Base-by-base conservation (phyloP, 2,797 vertebrate genomes). In the Tiaroga cobitis region DNA sequence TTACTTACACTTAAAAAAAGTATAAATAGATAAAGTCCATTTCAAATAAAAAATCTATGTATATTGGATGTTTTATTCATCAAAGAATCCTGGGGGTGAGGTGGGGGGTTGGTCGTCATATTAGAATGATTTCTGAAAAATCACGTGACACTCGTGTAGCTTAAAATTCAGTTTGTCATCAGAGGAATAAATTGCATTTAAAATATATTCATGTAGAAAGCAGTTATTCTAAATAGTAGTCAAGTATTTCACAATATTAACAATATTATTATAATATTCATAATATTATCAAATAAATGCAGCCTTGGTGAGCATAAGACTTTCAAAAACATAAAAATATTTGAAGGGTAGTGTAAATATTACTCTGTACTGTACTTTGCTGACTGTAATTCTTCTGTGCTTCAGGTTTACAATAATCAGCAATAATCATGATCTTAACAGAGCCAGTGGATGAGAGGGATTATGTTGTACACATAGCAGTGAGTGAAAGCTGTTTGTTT, bases 371-470 rank as follows among this genome's bases (percentile, higher is more conserved):
- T 32, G 72, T 77, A 39, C 51, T 26, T 63, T 51, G 63, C 29
- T 51, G 43, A 67, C 26, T 41, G 32, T 61, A 65, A 29, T 65
- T 24, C 19, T 21, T 24, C 39, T 73, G 72, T 67, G 59, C 56
- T 75, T 63, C 21, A 83, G 59, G 24, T 65, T 15, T 81, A 54
- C 13, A 69, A 19, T 5, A 82, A 39, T 32, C 39, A 32, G 26
- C 54, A 34, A 24, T 61, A 82, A 63, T 49, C 54, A 51, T 9
- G 21, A 63, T 65, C 76, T 49, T 63, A 70, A 81, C 81, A 75
- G 26, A 49, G 41, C 16, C 51, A 63, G 39, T 34, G 19, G 15
- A 34, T 51, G 18, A 37, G 15, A 15, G 26, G 3, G 21, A 49
- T 49, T 75, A 51, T 24, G 74, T 41, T 70, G 3, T 82, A 32